Conservation (phyloP, 2,888 invertebrate genomes). For the Cryptocheilus praepositus region DNA sequence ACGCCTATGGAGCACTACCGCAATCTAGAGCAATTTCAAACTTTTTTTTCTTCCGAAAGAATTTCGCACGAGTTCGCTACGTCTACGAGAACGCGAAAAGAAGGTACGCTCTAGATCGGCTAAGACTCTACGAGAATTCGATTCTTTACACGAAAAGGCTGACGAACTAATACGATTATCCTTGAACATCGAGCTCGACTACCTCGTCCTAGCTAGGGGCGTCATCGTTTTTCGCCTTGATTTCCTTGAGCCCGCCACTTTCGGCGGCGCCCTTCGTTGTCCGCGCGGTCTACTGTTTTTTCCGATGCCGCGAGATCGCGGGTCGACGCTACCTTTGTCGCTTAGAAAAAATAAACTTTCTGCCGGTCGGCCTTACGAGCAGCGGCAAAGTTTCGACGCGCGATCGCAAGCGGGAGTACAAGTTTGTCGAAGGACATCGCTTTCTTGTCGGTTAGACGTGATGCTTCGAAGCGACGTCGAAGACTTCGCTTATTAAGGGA, state of each 20-base stretch:
- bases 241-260: background rate
- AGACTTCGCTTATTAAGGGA: too few species aligned
- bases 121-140: background rate
- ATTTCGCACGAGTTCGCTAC: too few species aligned
- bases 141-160: background rate
- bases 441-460: background rate
- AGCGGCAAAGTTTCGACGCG: constrained; percentile 29
- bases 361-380: constrained; percentile 24
- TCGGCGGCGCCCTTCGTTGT: too few species aligned
- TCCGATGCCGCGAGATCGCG: constrained; percentile 34
- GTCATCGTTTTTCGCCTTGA: background rate
- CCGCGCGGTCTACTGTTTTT: constrained; percentile 4
- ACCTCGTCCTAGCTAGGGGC: constrained; percentile 27
- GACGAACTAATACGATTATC: constrained; percentile 1
- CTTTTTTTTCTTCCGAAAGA: background rate
- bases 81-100: background rate
- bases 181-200: constrained; percentile 27
- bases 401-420: background rate
- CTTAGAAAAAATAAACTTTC: constrained; percentile 64
- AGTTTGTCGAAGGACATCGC: too few species aligned
- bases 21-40: background rate
- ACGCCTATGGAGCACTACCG: too few species aligned
- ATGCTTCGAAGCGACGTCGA: background rate
- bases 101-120: too few species aligned
- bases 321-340: constrained; percentile 44